Evolutionary conservation across 2,113 vertebrate genomes (phyloP).

Genomic region (Callipepla squamata): DNA sequence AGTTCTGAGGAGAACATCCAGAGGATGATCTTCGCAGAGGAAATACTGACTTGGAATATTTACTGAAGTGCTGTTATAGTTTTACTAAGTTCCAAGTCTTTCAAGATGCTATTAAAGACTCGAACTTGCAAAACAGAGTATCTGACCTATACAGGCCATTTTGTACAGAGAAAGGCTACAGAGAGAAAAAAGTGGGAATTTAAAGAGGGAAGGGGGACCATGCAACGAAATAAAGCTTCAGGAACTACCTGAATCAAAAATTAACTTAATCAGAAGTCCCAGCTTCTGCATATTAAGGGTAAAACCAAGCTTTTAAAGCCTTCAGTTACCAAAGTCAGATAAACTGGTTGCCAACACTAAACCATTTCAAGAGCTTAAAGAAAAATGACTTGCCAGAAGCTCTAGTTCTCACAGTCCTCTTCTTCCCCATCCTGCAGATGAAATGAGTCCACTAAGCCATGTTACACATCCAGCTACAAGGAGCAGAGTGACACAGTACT

Average conservation of each 20-base stretch:
- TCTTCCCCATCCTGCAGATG: conserved; percentile 68
- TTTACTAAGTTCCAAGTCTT: background rate
- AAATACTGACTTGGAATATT: background rate
- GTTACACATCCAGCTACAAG: background rate
- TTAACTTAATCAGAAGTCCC: background rate
- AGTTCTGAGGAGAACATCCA: background rate
- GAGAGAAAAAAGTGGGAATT: background rate
- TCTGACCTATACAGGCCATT: background rate
- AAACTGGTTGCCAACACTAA: background rate
- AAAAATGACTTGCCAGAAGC: conserved; percentile 67
- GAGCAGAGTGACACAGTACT: background rate
- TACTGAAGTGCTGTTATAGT: background rate
- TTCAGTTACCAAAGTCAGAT: background rate
- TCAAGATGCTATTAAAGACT: background rate
- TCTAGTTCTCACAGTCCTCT: conserved; percentile 59
- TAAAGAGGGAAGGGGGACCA: background rate
- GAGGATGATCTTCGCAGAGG: background rate
- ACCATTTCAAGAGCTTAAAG: conserved; percentile 41
- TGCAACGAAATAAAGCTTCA: background rate
- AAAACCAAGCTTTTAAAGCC: background rate
- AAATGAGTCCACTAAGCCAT: background rate
- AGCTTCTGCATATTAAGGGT: accelerated
- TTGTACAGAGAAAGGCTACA: background rate
- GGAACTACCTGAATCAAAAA: background rate
- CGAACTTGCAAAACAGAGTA: background rate